These are phyloP conservation scores for Proales similis DNA, from an alignment of 1,140 invertebrate species.

Conservation along the genomic window DNA sequence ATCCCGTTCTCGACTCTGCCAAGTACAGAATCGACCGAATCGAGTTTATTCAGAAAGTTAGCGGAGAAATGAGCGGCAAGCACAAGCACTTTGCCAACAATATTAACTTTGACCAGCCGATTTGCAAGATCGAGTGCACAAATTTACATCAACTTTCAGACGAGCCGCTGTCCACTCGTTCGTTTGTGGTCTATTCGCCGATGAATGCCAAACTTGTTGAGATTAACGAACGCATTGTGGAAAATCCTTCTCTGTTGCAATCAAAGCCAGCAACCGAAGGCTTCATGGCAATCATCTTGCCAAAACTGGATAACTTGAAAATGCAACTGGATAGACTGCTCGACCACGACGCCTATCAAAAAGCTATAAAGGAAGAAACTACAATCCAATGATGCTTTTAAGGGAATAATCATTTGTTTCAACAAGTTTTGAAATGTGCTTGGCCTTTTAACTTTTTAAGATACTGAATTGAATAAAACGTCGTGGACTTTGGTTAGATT, in stretches of 20 bases:
- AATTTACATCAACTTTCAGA: not conserved
- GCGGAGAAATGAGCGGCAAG: conserved; percentile 36
- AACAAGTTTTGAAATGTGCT: too few species aligned
- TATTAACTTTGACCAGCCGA: conserved; percentile 13
- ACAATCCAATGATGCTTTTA: too few species aligned
- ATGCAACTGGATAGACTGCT: conserved; percentile 11
- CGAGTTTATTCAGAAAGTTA: conserved; percentile 28
- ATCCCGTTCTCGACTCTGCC: conserved; percentile 4
- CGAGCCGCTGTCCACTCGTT: not conserved
- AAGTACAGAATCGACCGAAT: conserved; percentile 15
- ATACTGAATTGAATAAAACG: too few species aligned
- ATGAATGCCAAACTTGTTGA: conserved; percentile 33
- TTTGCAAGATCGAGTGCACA: conserved; percentile 10
- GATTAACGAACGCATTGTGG: conserved; percentile 19
- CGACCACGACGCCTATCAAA: too few species aligned
- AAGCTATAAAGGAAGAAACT: too few species aligned
- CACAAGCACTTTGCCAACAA: conserved; percentile 34
- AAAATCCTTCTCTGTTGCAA: conserved; percentile 30
- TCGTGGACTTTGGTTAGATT: too few species aligned
- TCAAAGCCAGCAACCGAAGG: conserved; percentile 17
- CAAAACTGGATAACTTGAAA: conserved; percentile 14
- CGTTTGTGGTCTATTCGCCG: conserved; percentile 22
- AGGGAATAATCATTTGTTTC: too few species aligned
- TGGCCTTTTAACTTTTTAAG: too few species aligned
- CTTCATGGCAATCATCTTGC: conserved; percentile 25